These are phyloP conservation scores for Sigmodon hispidus DNA, from an alignment of 2,113 vertebrate species.

Conservation along the genomic window DNA sequence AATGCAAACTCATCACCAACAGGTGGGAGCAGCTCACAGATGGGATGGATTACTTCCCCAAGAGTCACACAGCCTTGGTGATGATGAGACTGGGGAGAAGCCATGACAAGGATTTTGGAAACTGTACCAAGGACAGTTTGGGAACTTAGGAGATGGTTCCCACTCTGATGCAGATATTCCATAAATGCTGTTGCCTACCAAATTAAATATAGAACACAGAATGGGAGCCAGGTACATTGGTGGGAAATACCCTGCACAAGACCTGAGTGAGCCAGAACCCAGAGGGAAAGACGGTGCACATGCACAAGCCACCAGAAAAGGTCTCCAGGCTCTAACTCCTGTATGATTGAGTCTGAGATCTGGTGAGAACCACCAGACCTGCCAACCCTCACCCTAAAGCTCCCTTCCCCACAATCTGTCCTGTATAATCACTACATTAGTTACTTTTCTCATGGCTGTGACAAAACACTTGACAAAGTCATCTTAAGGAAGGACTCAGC, in stretches of 20 bases:
- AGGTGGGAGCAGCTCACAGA: background rate
- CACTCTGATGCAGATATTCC: too few species aligned
- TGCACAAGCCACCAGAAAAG: background rate
- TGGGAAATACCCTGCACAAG: background rate
- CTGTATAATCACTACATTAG: background rate
- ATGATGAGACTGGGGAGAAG: background rate
- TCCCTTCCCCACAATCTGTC: background rate
- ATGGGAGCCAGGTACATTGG: background rate
- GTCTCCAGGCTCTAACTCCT: background rate
- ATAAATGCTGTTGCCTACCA: background rate
- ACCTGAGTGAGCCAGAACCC: background rate
- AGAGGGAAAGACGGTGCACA: background rate
- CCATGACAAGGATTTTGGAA: background rate
- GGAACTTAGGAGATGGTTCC: background rate
- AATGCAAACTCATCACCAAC: background rate
- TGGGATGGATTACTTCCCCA: background rate
- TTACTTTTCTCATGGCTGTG: background rate
- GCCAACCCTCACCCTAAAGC: background rate
- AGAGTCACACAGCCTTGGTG: background rate
- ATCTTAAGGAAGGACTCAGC: background rate
- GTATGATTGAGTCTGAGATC: background rate
- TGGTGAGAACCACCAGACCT: background rate
- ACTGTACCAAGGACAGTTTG: background rate
- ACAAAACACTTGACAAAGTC: background rate
- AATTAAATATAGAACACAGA: background rate